Percentiles rank a stretch among this genome's conserved stretches.
phyloP scores from a whole-genome alignment of 2,888 invertebrate species.

The Pyrrhosoma nymphula region DNA sequence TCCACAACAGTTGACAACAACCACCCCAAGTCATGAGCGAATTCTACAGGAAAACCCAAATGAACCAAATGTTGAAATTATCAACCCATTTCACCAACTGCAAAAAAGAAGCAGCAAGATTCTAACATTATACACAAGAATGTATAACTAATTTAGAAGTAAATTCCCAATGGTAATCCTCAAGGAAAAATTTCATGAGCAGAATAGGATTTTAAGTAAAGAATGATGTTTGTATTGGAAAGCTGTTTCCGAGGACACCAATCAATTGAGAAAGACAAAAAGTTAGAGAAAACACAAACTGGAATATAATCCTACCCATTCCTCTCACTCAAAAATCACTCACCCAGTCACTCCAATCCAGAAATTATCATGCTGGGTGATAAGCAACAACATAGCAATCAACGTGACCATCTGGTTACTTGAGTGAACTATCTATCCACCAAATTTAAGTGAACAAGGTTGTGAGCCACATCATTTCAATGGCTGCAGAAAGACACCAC shows the following conservation, averaged over 20 bases:
- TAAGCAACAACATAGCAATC: neutral
- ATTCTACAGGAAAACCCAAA: conserved; percentile 19
- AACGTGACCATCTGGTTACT: neutral
- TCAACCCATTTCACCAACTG: conserved; percentile 39
- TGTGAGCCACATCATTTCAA: conserved; percentile 24
- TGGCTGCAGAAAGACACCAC: conserved; percentile 11
- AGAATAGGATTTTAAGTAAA: neutral
- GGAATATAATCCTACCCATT: neutral
- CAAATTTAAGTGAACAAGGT: conserved; percentile 45
- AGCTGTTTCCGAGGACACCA: neutral
- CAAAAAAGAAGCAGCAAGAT: neutral
- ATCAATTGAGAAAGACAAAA: neutral
- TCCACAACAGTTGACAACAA: conserved; percentile 29
- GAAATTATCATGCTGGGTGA: neutral
- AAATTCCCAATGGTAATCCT: neutral
- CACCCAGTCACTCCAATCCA: neutral
- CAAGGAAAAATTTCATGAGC: neutral
- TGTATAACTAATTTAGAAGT: neutral
- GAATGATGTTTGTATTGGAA: neutral
- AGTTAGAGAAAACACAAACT: neutral
- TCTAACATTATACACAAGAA: neutral
- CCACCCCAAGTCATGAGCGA: neutral
- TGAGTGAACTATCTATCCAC: neutral
- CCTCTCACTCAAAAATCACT: neutral
- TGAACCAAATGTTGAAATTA: neutral